phyloP scores from a whole-genome alignment of 2,113 vertebrate genomes.

The Procavia capensis region DNA sequence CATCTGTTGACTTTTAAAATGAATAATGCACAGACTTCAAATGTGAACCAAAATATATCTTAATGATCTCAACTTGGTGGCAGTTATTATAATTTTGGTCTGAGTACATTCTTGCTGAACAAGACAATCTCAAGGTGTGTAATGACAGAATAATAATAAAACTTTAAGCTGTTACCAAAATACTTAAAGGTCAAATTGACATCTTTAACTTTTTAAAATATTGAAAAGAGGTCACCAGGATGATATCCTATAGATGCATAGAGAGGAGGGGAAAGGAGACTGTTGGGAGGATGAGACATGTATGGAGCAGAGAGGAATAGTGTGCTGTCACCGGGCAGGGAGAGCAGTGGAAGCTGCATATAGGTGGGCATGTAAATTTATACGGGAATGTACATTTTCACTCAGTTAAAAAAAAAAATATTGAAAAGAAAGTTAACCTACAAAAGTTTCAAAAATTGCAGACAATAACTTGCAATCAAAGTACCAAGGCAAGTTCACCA shows the following conservation, averaged over 20 bases:
- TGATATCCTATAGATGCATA: too few relatives aligned
- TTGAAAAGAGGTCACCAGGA: too few relatives aligned
- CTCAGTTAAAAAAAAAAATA: too few relatives aligned
- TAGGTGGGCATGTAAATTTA: too few relatives aligned
- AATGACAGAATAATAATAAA: not conserved
- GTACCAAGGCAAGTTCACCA: not conserved
- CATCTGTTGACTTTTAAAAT: conserved; percentile 24
- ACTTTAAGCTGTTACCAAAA: not conserved
- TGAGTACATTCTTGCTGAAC: not conserved
- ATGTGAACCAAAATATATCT: not conserved
- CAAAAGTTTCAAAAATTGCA: not conserved
- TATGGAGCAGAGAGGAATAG: too few relatives aligned
- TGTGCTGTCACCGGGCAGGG: too few relatives aligned
- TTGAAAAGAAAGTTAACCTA: not conserved
- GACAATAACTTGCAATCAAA: not conserved
- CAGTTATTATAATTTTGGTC: not conserved
- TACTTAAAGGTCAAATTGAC: not conserved
- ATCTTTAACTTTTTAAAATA: not conserved
- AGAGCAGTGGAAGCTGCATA: too few relatives aligned
- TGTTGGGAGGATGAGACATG: too few relatives aligned
- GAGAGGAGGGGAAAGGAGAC: too few relatives aligned
- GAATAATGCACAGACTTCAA: not conserved
- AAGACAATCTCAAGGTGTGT: not conserved
- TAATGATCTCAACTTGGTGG: not conserved
- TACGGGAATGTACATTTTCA: too few relatives aligned